These are phyloP conservation scores for Tokudaia tokunoshimensis DNA, from an alignment of 2,797 vertebrate genomes.

Conservation along the genomic window DNA sequence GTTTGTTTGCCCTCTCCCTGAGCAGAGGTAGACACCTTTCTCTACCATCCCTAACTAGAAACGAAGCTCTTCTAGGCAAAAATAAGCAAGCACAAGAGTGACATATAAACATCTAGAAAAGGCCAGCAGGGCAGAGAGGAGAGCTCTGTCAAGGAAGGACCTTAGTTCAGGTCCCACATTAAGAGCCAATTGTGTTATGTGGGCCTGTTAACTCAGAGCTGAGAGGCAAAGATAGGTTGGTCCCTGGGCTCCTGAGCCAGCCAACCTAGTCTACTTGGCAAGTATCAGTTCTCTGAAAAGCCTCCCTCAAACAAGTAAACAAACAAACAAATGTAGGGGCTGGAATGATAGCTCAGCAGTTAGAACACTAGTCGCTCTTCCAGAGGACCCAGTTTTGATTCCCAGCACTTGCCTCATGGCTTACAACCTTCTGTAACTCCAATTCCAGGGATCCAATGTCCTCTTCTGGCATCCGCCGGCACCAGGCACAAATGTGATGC, in stretches of 20 bases:
- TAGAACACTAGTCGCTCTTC: too few species aligned
- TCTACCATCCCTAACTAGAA: background rate
- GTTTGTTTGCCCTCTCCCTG: background rate
- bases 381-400: background rate
- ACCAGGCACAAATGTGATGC: background rate
- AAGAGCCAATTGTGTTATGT: background rate
- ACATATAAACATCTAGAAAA: conserved; percentile 4
- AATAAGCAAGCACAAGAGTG: background rate
- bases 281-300: background rate
- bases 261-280: background rate
- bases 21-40: background rate
- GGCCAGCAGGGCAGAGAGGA: background rate
- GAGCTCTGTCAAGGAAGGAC: background rate
- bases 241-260: background rate
- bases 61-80: background rate
- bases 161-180: background rate
- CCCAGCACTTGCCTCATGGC: background rate
- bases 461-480: background rate
- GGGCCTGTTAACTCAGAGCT: background rate
- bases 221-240: background rate
- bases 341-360: background rate
- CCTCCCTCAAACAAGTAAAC: background rate
- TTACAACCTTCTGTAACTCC: background rate
- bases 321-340: background rate
- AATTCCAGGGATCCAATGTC: background rate